Evolutionary conservation across 2,797 vertebrate genomes (phyloP).

Genomic region (Euphonia xanthogaster): DNA sequence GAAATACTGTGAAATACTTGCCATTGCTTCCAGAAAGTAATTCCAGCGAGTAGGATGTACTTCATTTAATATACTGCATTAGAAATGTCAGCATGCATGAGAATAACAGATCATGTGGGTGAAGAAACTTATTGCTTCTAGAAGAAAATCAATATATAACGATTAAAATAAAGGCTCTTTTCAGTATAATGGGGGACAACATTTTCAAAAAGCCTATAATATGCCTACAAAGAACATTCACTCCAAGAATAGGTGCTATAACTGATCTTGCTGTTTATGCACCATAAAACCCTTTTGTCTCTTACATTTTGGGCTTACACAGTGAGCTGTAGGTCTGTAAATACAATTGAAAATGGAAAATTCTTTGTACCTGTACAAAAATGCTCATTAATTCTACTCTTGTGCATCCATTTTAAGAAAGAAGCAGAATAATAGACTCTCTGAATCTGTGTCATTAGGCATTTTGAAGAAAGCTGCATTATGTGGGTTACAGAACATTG

Average conservation of each 20-base stretch:
- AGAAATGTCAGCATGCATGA: not conserved
- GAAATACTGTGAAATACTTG: not conserved
- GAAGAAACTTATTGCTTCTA: not conserved
- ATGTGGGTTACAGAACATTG: not conserved
- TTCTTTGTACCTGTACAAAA: not conserved
- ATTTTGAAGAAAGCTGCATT: not conserved
- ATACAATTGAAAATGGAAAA: not conserved
- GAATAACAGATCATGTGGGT: not conserved
- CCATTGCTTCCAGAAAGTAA: not conserved
- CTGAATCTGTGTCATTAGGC: not conserved
- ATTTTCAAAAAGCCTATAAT: not conserved
- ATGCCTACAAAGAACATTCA: not conserved
- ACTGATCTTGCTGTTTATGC: not conserved
- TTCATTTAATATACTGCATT: not conserved
- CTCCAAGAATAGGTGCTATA: not conserved
- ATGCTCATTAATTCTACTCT: not conserved
- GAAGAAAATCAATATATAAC: slow-evolving; percentile 25
- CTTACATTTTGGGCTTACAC: not conserved
- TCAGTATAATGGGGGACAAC: not conserved
- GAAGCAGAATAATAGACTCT: not conserved
- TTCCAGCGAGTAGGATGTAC: not conserved
- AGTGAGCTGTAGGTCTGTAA: not conserved
- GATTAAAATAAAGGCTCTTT: not conserved
- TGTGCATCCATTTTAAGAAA: not conserved
- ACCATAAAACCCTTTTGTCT: not conserved